phyloP scores from a whole-genome alignment of 2,797 vertebrate species.

The Dromococcyx pavoninus region DNA sequence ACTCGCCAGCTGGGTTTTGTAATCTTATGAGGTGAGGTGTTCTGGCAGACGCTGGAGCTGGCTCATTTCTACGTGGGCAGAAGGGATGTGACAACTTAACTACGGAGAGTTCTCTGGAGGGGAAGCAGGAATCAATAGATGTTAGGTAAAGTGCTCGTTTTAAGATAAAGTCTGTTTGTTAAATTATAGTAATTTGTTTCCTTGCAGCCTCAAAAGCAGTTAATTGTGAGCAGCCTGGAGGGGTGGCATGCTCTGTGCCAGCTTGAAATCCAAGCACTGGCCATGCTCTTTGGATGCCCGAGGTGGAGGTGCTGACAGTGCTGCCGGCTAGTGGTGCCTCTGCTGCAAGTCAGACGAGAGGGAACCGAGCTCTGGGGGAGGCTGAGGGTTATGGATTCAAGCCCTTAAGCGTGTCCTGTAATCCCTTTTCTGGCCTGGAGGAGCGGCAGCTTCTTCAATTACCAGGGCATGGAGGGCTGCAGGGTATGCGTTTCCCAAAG shows the following conservation, averaged over 20 bases:
- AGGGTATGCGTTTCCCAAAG: constrained; percentile 45
- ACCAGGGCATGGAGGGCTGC: neutral
- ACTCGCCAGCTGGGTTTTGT: constrained; percentile 7
- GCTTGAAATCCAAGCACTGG: neutral
- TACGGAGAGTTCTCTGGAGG: constrained; percentile 34
- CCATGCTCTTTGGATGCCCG: neutral
- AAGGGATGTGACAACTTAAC: constrained; percentile 73
- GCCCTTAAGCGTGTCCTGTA: constrained; percentile 40
- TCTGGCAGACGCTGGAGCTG: constrained; percentile 9
- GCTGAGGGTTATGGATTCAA: constrained; percentile 49
- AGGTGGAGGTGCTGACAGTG: neutral
- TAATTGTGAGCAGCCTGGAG: constrained; percentile 14
- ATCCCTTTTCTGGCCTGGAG: constrained; percentile 27
- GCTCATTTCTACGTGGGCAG: constrained; percentile 57
- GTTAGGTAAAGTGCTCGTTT: constrained; percentile 44
- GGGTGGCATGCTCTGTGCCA: neutral
- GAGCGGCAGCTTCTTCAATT: constrained; percentile 40
- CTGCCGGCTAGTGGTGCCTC: constrained; percentile 19
- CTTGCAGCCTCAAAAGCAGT: constrained; percentile 7
- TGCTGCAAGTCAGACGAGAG: neutral
- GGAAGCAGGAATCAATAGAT: constrained; percentile 62
- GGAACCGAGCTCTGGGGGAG: neutral
- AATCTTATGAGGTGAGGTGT: neutral
- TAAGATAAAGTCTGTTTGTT: constrained; percentile 72
- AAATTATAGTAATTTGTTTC: constrained; percentile 71